A percentile compares a stretch with the other conserved stretches of the same genome.
Conservation (phyloP, 2,888 invertebrate genomes). For the Didymodactylos carnosus region DNA sequence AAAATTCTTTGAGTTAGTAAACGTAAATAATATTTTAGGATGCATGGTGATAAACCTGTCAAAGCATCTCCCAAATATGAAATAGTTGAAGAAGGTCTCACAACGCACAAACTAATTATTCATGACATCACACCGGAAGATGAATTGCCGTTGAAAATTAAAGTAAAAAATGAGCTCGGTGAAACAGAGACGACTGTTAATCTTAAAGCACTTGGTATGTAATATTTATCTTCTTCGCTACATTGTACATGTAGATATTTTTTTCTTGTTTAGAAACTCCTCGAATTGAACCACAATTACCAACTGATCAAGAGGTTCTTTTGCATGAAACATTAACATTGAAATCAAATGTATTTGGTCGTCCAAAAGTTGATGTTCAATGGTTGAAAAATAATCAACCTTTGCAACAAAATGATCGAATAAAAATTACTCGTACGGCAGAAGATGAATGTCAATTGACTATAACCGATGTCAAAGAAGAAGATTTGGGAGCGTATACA, state of each 20-base stretch:
- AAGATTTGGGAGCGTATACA: conserved; percentile 9
- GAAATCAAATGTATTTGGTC: conserved; percentile 6
- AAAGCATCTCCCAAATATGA: neutral
- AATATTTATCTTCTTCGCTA: too few relatives aligned
- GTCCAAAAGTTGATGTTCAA: conserved; percentile 3
- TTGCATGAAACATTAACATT: conserved; percentile 2
- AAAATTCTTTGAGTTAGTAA: too few relatives aligned
- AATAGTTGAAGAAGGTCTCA: neutral
- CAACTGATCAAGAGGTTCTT: conserved; percentile 9
- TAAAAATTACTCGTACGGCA: conserved; percentile 6
- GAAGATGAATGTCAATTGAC: conserved; percentile 3
- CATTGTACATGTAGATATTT: neutral
- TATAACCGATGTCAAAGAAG: neutral
- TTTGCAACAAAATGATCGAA: neutral
- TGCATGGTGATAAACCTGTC: neutral
- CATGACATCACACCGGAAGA: conserved; percentile 2
- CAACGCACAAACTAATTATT: neutral
- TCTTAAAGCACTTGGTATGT: neutral
- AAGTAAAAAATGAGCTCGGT: neutral
- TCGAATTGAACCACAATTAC: conserved; percentile 1
- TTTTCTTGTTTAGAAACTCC: conserved; percentile 2
- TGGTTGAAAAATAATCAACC: conserved; percentile 11
- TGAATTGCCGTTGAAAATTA: neutral
- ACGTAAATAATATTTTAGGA: too few relatives aligned
- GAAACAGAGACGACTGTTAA: neutral